Conservation (phyloP, 1,140 invertebrate species). For the Vanessa atalanta region DNA sequence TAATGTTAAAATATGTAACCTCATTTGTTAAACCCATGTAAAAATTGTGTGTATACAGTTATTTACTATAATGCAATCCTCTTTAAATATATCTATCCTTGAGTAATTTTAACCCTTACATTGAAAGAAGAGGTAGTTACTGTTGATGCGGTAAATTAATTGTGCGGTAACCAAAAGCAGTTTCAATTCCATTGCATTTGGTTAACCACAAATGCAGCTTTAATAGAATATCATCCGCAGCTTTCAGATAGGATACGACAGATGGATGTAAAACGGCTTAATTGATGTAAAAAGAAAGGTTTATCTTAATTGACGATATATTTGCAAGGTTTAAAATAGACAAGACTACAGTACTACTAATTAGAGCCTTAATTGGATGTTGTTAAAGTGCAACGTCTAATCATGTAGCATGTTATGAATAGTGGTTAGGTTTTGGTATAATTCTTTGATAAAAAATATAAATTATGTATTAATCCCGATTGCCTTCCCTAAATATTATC, state of each 20-base stretch:
- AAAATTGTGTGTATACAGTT: not conserved
- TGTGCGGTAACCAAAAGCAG: slow-evolving; percentile 32
- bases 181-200: slow-evolving; percentile 33
- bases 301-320: slow-evolving; percentile 24
- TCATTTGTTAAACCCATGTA: not conserved
- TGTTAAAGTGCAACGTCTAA: slow-evolving; percentile 21
- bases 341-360: slow-evolving; percentile 22
- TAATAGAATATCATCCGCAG: slow-evolving; percentile 14
- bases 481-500: too few species aligned
- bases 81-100: too few species aligned
- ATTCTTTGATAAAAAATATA: not conserved
- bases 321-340: slow-evolving; percentile 22
- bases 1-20: slow-evolving; percentile 1
- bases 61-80: too few species aligned
- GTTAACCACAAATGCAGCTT: slow-evolving; percentile 34
- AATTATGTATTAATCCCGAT: too few species aligned
- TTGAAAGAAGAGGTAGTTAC: not conserved
- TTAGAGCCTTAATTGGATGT: slow-evolving; percentile 13
- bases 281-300: slow-evolving; percentile 30
- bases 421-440: not conserved
- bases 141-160: slow-evolving; percentile 27
- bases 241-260: slow-evolving; percentile 14
- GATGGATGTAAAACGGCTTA: slow-evolving; percentile 28
- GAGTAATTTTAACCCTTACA: too few species aligned
- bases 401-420: not conserved